Base-by-base conservation (phyloP, 2,113 vertebrate genomes). In the Rhabdornis inornatus region DNA sequence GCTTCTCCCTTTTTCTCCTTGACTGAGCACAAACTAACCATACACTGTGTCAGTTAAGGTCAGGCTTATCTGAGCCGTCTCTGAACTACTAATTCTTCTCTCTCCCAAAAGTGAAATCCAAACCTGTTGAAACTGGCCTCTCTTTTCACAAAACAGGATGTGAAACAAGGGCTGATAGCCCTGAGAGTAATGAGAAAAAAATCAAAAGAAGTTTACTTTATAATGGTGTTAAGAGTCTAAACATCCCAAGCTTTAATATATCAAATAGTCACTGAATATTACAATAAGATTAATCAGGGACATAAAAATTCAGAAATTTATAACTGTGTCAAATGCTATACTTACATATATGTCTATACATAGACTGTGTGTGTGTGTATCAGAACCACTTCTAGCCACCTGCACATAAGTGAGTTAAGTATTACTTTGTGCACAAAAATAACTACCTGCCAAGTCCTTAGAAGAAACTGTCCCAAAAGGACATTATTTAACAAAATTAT, bases 41-140 rank as follows among this genome's bases (percentile, higher is more conserved):
- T 7, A 47, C 66, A 15, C 64, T 57, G 81, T 95, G 89, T 85
- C 82, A 2, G 42, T 55, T 95, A 90, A 97, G 94, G 94, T 94
- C 90, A 94, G 89, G 64, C 84, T 95, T 96, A 91, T 94, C 84
- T 90, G 65, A 91, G 69, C 59, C 0, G 23, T 27, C 83, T 85
- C 90, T 85, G 84, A 95, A 85, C 72, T 83, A 20, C 89, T 94
- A 78, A 84, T 92, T 92, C 78, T 89, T 79, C 64, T 68, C 72
- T 91, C 72, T 94, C 77, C 42, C 59, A 85, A 85, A 83, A 56
- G 92, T 83, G 89, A 94, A 96, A 94, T 44, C 52, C 69, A 91
- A 96, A 85, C 87, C 70, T 92, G 78, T 88, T 95, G 89, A 93
- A 96, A 95, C 82, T 94, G 91, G 91, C 89, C 37, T 68, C 59